These are phyloP conservation scores for Cynocephalus volans DNA, from an alignment of 2,113 vertebrate genomes.

Conservation along the genomic window DNA sequence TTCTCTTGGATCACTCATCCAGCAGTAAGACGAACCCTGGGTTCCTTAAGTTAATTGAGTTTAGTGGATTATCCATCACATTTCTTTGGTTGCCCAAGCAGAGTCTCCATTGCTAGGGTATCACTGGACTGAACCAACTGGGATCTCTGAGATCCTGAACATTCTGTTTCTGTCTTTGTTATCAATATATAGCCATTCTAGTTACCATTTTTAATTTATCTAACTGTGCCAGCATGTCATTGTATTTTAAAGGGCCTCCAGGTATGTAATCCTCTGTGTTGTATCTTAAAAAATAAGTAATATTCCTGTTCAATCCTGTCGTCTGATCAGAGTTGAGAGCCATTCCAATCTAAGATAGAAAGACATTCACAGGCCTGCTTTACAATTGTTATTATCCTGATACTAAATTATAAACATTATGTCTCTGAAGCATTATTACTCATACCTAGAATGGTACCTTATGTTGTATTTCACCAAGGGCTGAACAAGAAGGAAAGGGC, in stretches of 20 bases:
- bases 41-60: neutral
- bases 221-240: too few relatives aligned
- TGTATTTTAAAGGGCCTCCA: too few relatives aligned
- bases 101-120: neutral
- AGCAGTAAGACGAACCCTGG: neutral
- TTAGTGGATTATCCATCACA: neutral
- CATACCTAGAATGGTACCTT: neutral
- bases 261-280: neutral
- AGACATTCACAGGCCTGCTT: neutral
- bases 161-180: neutral
- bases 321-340: neutral
- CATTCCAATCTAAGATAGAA: neutral
- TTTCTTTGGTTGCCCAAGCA: neutral
- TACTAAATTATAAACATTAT: neutral
- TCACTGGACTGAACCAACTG: neutral
- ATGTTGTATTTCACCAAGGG: neutral
- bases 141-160: neutral
- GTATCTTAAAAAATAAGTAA: neutral
- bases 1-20: neutral
- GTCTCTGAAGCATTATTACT: neutral
- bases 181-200: neutral
- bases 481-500: neutral
- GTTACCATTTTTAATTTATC: neutral
- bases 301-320: neutral
- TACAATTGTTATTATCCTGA: neutral